Evolutionary conservation across 2,113 vertebrate species (phyloP), one percentile per base, ranked within the genome.

Genomic region (Chloebia gouldiae): DNA sequence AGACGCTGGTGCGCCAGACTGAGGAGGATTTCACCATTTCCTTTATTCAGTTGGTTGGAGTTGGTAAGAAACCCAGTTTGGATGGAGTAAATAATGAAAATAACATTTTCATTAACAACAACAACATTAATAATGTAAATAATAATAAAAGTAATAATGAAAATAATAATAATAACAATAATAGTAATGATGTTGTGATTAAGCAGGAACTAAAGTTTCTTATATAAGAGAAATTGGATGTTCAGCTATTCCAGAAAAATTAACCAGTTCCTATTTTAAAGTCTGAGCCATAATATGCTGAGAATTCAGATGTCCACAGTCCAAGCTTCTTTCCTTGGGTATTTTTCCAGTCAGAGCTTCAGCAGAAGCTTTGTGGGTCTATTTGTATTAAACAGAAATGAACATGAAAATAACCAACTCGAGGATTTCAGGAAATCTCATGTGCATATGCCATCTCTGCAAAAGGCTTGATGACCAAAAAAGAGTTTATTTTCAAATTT

Each of bases 21-120:
- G 96, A 93, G 51, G 98, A 99, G 72, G 97, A 98, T 91, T 97
- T 98, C 65, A 98, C 98, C 9, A 94, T 99, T 37, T 99, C 98
- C 56, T 96, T 98, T 11, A 98, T 98, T 92, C 98, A 98, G 96
- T 45, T 98, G n/a, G 92, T 99, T 40, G 98, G 98, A 92, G 97
- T 98, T 35, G 84, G 98, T 99, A 98, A 98, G 98, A 65, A 92
- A n/a, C 35, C 6, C 9, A 2, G 6, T 47, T 47, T 44, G 45
- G 51, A 13, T 53, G 47, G 19, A 69, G 33, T 2, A 61, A 86
- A 69, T 39, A 45, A 39, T 51, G 5, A 37, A 18, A 65, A 63
- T 27, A n/a, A n/a, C n/a, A n/a, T n/a, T n/a, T n/a, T n/a, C n/a
- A n/a, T n/a, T n/a, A n/a, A n/a, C n/a, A n/a, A n/a, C n/a, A n/a